Evolutionary conservation across 2,113 vertebrate genomes (phyloP), one percentile per base, ranked within the genome.

Genomic region (Litocranius walleri): DNA sequence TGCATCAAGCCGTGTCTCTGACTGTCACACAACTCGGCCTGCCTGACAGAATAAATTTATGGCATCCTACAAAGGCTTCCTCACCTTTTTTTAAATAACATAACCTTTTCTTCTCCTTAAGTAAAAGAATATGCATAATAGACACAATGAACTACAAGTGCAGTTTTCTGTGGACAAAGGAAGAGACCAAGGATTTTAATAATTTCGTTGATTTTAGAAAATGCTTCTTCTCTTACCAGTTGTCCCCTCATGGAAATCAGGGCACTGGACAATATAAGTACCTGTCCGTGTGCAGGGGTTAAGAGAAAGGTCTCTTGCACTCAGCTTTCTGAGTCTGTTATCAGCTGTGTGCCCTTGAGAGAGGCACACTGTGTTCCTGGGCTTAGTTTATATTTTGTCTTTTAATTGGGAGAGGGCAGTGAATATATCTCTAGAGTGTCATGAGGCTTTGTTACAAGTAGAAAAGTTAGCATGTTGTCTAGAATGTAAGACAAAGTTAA

Each of bases 41-140:
- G 98, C 90, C 82, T 98, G 97, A 97, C 98, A 97, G 97, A 97
- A 97, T 97, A 97, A 97, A 98, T 98, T 98, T 94, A 95, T 97
- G 95, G 91, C 96, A 97, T 97, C 88, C 88, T 97, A 95, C 95
- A 94, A 91, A 97, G 97, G 91, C 97, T 95, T 97, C 97, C 98
- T 97, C 97, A 95, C 97, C 96, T 97, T 98, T 98, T 97, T 98
- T 94, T 90, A 97, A 98, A 97, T 91, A 91, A 74, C 92, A 92
- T 97, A 98, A 98, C 97, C 97, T 98, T 97, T 98, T 92, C 95
- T 93, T 97, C 80, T 67, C 17, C 52, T 97, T 96, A 96, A 97
- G 91, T 95, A 90, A 95, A 97, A 96, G 50, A 97, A 94, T 88
- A 97, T 74, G 86, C 93, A 80, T 97, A 91, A 91, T 62, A 92